Evolutionary conservation across 2,888 invertebrate genomes (phyloP), one percentile per base, ranked within the genome.

Genomic region (Gordius sp.): DNA sequence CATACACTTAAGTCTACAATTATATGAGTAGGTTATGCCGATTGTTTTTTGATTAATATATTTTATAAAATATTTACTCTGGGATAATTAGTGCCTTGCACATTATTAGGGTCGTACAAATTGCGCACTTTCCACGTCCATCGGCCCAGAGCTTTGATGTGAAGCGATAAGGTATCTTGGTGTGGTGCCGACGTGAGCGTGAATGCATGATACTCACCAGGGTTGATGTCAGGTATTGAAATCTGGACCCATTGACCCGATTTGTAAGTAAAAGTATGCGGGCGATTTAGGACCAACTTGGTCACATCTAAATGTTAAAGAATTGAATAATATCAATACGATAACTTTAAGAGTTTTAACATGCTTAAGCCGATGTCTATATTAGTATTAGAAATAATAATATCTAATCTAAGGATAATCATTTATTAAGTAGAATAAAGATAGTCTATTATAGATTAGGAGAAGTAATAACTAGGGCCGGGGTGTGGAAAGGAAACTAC

Each of bases 41-140:
- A n/a, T n/a, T n/a, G n/a, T n/a, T n/a, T n/a, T n/a, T n/a, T 13
- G n/a, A 33, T 33, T 33, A 13, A 33, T 33, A 33, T 13, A 13
- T 33, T 33, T n/a, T 47, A 18, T 47, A 47, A n/a, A 23, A 18
- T n/a, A n/a, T 18, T 47, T 47, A 47, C 47, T 20, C 47, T 47
- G 4, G 47, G 47, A 20, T n/a, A 47, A 47, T 20, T 47, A 20
- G 47, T 18, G 8, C 47, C 47, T 47, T 47, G 47, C 20, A 54
- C 26, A 27, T 54, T 54, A 28, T 54, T 54, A 16, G 55, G 55
- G 20, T 54, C 55, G 23, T 27, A 54, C 8, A 54, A 20, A 52
- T 87, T 86, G 54, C 89, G 75, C 24, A 91, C 71, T 64, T 89
- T 87, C 87, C 87, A 91, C 0, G 89, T 89, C 87, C 87, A 89